Percentiles rank a stretch among this genome's conserved stretches.
These are phyloP conservation scores for Halocaridina rubra DNA, from an alignment of 2,888 invertebrate genomes.

Conservation along the genomic window DNA sequence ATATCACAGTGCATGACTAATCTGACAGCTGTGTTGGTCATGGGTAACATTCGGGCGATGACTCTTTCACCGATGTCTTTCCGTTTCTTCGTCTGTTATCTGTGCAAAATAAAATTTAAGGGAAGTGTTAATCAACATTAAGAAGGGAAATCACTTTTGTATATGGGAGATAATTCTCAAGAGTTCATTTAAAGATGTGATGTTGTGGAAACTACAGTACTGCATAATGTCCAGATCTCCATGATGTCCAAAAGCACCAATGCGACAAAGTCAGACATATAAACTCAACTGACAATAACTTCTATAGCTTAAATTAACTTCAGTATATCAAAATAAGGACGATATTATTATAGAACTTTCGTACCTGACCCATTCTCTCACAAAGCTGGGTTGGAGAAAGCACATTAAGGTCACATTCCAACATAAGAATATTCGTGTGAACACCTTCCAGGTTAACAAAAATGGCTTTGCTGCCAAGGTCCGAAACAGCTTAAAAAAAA, in stretches of 20 bases:
- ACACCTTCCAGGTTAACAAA: slow-evolving; percentile 75
- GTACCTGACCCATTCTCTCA: slow-evolving; percentile 70
- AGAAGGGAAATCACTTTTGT: too few species aligned
- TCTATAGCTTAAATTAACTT: too few species aligned
- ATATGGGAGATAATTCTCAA: too few species aligned
- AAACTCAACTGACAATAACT: too few species aligned
- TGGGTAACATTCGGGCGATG: slow-evolving; percentile 74
- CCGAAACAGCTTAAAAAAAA: slow-evolving; percentile 64
- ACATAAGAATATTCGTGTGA: slow-evolving; percentile 82
- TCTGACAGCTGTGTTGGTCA: slow-evolving; percentile 75
- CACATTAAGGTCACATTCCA: slow-evolving; percentile 72
- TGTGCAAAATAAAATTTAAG: slow-evolving; percentile 64
- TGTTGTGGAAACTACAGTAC: too few species aligned
- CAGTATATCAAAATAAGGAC: too few species aligned
- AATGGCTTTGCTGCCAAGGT: slow-evolving; percentile 74
- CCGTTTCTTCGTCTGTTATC: slow-evolving; percentile 69
- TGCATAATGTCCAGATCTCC: too few species aligned
- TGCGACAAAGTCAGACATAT: too few species aligned
- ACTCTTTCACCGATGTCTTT: slow-evolving; percentile 69
- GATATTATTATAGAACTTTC: background rate
- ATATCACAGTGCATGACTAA: slow-evolving; percentile 81
- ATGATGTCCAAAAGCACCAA: too few species aligned
- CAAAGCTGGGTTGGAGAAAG: slow-evolving; percentile 74
- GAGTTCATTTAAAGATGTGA: too few species aligned
- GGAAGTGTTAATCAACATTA: too few species aligned